Conservation (phyloP, 2,888 invertebrate genomes). For the Hyles lineata region DNA sequence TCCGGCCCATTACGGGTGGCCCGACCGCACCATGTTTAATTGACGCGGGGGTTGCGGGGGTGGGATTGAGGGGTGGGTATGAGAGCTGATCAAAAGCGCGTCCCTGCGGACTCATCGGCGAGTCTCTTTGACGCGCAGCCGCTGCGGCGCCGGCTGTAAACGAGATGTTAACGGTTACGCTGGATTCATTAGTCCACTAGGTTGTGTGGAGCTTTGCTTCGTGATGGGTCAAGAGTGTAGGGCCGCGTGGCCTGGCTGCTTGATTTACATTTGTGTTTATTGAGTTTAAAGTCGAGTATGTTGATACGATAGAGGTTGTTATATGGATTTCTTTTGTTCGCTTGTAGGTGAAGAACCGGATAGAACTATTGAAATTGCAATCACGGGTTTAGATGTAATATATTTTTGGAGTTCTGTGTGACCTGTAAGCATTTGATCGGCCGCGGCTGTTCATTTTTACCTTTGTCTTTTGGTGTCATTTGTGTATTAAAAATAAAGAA, state of each 20-base stretch:
- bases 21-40: constrained; percentile 4
- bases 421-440: no score
- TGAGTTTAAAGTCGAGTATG: no score
- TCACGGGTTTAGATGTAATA: no score
- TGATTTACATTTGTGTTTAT: background rate
- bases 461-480: no score
- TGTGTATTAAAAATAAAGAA: no score
- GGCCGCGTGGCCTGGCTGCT: background rate
- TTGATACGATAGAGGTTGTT: no score
- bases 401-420: no score
- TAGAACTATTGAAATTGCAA: no score
- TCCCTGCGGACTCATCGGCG: constrained; percentile 22
- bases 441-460: no score
- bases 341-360: no score
- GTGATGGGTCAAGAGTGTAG: background rate
- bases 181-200: background rate
- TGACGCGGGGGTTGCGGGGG: background rate
- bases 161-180: constrained; percentile 16
- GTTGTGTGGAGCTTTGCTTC: background rate
- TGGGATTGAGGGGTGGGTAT: background rate
- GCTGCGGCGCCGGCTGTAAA: constrained; percentile 7
- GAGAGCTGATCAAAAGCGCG: constrained; percentile 13
- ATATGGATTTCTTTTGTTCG: no score
- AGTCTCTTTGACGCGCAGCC: constrained; percentile 15
- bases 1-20: constrained; percentile 7